Evolutionary conservation across 2,797 vertebrate species (phyloP).

Genomic region (Sebastes dallii): DNA sequence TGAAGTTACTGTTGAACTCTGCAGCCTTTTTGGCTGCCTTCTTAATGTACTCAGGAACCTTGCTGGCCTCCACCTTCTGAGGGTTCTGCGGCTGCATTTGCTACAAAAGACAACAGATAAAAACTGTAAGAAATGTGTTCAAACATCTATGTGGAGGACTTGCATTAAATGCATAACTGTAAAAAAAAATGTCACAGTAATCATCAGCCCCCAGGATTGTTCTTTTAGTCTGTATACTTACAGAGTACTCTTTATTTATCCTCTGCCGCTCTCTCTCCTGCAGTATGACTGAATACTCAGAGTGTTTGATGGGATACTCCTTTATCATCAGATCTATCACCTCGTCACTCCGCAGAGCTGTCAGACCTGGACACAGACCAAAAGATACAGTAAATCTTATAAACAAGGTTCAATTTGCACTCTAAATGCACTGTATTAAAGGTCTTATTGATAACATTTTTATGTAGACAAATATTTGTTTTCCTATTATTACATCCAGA

Average conservation of each 20-base stretch:
- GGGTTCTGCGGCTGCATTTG: slow-evolving; percentile 98
- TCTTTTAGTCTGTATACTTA: slow-evolving; percentile 71
- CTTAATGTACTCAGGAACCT: slow-evolving; percentile 98
- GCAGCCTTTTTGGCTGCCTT: slow-evolving; percentile 98
- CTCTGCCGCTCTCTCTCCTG: slow-evolving; percentile 96
- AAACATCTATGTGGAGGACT: not conserved
- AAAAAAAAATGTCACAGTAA: not conserved
- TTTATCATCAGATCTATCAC: slow-evolving; percentile 99
- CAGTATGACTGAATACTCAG: slow-evolving; percentile 96
- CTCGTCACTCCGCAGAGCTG: slow-evolving; percentile 96
- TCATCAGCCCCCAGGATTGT: not conserved
- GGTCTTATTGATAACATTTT: not conserved
- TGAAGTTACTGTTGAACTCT: slow-evolving; percentile 98
- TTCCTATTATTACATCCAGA: no score
- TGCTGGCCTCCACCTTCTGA: slow-evolving; percentile 98
- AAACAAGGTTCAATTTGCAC: not conserved
- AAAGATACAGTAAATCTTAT: not conserved
- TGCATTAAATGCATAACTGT: not conserved
- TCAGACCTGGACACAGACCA: slow-evolving; percentile 85
- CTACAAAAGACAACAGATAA: slow-evolving; percentile 71
- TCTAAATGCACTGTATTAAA: not conserved
- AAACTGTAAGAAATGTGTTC: not conserved
- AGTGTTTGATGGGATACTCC: slow-evolving; percentile 96
- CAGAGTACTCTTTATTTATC: slow-evolving; percentile 98
- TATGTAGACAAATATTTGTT: no score